A percentile compares a stretch with the other conserved stretches of the same genome.
Conservation (phyloP, 1,140 invertebrate species). For the Drosophila ananassae region DNA sequence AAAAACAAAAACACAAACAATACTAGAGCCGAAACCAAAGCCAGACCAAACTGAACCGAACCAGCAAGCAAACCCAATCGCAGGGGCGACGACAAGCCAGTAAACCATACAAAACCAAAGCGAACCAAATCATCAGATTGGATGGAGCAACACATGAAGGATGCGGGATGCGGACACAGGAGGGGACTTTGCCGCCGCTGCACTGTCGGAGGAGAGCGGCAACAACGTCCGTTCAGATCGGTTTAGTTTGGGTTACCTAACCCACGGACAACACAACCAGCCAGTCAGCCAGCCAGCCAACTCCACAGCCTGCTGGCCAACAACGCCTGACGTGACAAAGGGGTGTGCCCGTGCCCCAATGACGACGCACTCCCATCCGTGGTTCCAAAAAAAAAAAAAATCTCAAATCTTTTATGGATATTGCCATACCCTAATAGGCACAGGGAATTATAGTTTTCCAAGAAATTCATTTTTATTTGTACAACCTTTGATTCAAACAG, state of each 20-base stretch:
- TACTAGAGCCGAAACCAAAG: conserved; percentile 27
- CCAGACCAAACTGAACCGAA: conserved; percentile 8
- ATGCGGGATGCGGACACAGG: conserved; percentile 17
- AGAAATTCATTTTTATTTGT: conserved; percentile 1
- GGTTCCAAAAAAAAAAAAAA: conserved; percentile 23
- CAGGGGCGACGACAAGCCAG: neutral
- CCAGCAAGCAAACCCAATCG: conserved; percentile 12
- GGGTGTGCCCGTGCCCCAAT: conserved; percentile 41
- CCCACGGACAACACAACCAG: conserved; percentile 20
- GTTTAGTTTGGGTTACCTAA: conserved; percentile 49
- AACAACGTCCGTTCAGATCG: conserved; percentile 39
- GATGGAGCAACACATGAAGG: conserved; percentile 50
- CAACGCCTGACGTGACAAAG: conserved; percentile 46
- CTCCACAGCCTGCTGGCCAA: conserved; percentile 13
- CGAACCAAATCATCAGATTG: conserved; percentile 49
- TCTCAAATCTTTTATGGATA: conserved; percentile 15
- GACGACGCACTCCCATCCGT: conserved; percentile 56
- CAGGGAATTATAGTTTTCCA: conserved; percentile 16
- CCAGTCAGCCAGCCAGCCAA: neutral
- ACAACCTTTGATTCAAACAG: neutral
- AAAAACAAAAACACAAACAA: conserved; percentile 36
- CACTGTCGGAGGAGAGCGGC: conserved; percentile 22
- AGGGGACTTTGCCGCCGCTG: neutral
- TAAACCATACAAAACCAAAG: conserved; percentile 17
- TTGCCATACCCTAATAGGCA: conserved; percentile 14